A percentile compares a stretch with the other conserved stretches of the same genome.
phyloP scores from a whole-genome alignment of 2,888 invertebrate species.

The Phengaris arion region DNA sequence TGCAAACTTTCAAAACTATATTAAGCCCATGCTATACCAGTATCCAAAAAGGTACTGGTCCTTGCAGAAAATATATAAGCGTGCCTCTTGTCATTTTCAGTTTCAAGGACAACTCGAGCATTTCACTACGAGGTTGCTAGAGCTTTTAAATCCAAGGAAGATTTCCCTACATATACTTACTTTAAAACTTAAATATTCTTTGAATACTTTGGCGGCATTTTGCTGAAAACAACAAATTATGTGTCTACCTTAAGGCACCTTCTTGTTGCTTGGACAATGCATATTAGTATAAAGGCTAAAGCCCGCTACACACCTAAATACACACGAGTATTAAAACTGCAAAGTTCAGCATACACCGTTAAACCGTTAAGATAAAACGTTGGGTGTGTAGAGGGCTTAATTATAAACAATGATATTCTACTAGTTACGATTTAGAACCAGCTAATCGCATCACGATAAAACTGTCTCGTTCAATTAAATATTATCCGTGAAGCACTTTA shows the following conservation, averaged over 20 bases:
- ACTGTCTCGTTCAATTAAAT: slow-evolving; percentile 12
- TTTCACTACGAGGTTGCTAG: neutral
- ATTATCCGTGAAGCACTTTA: neutral
- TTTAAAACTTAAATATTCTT: neutral
- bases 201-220: neutral
- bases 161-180: neutral
- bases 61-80: neutral
- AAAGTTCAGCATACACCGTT: too few species aligned
- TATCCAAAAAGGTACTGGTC: neutral
- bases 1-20: too few species aligned
- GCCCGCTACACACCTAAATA: too few species aligned
- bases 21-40: too few species aligned
- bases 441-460: neutral
- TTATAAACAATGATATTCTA: neutral
- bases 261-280: too few species aligned
- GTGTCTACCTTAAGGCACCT: too few species aligned
- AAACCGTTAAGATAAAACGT: too few species aligned
- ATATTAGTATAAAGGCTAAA: too few species aligned
- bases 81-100: neutral
- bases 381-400: neutral
- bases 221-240: too few species aligned
- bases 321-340: too few species aligned
- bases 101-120: neutral
- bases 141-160: neutral
- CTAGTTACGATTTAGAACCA: neutral